Conservation (phyloP, 2,888 invertebrate genomes). For the Cheilosia variabilis region DNA sequence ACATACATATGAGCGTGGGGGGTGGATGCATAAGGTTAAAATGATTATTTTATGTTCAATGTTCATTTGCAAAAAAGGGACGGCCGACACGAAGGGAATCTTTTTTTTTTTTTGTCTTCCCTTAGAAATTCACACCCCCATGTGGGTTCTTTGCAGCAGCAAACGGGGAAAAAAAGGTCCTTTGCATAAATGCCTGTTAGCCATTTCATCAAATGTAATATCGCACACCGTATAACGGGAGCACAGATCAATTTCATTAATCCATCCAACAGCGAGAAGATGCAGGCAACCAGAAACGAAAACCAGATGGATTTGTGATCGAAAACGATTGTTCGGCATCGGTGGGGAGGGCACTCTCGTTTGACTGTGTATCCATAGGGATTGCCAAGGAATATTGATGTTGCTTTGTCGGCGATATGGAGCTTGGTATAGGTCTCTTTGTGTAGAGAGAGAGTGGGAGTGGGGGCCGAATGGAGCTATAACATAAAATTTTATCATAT, state of each 20-base stretch:
- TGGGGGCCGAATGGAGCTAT: constrained; percentile 69
- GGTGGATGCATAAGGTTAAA: constrained; percentile 66
- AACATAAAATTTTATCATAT: constrained; percentile 75
- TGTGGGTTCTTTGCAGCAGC: background rate
- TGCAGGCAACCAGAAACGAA: constrained; percentile 49
- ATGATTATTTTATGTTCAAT: constrained; percentile 74
- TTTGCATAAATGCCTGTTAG: constrained; percentile 73
- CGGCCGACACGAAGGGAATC: constrained; percentile 13
- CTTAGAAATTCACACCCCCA: background rate
- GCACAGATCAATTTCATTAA: constrained; percentile 74
- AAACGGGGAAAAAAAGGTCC: constrained; percentile 41
- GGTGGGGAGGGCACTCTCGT: background rate
- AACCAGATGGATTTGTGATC: constrained; percentile 75
- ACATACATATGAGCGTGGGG: background rate
- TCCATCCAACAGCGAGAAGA: constrained; percentile 56
- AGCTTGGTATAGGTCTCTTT: constrained; percentile 37
- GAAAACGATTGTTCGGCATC: constrained; percentile 61
- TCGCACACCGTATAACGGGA: constrained; percentile 46
- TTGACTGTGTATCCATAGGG: constrained; percentile 17
- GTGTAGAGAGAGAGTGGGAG: constrained; percentile 39
- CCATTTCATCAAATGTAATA: constrained; percentile 75
- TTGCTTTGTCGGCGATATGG: constrained; percentile 55
- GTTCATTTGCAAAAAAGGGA: constrained; percentile 55
- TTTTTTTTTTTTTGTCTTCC: background rate
- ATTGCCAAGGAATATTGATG: constrained; percentile 71